Evolutionary conservation across 2,797 vertebrate species (phyloP).

Genomic region (Sebastes taczanowskii): DNA sequence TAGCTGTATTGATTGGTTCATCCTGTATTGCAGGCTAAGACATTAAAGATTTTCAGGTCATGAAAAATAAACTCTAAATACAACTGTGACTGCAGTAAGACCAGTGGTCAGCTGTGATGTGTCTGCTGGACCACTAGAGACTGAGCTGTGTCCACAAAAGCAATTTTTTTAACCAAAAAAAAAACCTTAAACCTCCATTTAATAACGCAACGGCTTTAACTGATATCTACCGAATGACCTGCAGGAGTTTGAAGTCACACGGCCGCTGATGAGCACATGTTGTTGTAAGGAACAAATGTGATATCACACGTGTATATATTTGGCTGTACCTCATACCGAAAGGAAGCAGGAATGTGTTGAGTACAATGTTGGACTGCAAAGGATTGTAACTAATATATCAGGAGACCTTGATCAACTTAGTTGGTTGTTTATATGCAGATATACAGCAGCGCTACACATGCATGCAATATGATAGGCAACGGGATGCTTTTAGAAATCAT

Average conservation of each 20-base stretch:
- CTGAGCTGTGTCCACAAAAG: constrained; percentile 74
- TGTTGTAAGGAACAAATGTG: not conserved
- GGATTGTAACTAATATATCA: not conserved
- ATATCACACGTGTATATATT: not conserved
- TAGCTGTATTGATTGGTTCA: not conserved
- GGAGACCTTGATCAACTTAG: not conserved
- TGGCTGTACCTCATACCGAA: not conserved
- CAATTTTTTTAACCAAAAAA: constrained; percentile 3
- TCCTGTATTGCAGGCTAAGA: not conserved
- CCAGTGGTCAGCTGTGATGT: constrained; percentile 62
- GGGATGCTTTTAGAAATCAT: not conserved
- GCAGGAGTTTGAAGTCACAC: not conserved
- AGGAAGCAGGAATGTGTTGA: not conserved
- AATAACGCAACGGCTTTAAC: not conserved
- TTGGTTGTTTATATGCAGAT: not conserved
- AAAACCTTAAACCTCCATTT: not conserved
- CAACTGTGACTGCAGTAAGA: not conserved
- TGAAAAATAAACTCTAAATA: not conserved
- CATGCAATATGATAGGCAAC: not conserved
- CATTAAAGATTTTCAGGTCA: not conserved
- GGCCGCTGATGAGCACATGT: not conserved
- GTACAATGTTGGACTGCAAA: not conserved
- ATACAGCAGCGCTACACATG: not conserved
- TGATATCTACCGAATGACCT: not conserved
- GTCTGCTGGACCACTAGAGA: constrained; percentile 76